Percentiles rank a stretch among this genome's conserved stretches.
Evolutionary conservation across 2,113 vertebrate genomes (phyloP).

Genomic region (Myodes glareolus): DNA sequence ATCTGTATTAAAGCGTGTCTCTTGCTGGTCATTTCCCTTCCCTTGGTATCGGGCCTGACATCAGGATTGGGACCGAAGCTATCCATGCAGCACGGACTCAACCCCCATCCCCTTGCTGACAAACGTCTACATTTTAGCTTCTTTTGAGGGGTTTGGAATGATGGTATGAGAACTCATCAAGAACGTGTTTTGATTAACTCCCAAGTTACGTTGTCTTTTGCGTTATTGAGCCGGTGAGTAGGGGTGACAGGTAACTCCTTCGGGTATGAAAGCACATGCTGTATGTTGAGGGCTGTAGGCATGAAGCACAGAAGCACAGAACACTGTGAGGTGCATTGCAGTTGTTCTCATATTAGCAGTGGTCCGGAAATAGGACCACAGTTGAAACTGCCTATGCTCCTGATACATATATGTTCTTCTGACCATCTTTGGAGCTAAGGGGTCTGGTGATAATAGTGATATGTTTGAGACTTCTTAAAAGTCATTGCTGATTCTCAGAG

Average conservation of each 20-base stretch:
- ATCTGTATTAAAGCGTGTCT: constrained; percentile 39
- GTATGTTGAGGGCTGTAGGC: background rate
- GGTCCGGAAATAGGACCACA: background rate
- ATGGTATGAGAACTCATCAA: background rate
- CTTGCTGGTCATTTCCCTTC: background rate
- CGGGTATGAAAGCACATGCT: background rate
- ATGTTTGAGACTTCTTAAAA: constrained; percentile 71
- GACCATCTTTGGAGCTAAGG: background rate
- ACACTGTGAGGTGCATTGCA: background rate
- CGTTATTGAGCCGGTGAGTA: constrained; percentile 11
- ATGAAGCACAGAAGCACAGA: background rate
- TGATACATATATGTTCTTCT: constrained; percentile 23
- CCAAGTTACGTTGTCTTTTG: background rate
- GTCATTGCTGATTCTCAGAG: constrained; percentile 51
- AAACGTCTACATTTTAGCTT: background rate
- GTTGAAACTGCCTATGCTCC: background rate
- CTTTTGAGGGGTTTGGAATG: background rate
- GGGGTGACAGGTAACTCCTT: background rate
- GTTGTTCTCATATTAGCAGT: constrained; percentile 6
- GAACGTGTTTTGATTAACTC: constrained; percentile 1
- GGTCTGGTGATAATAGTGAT: constrained; percentile 56
- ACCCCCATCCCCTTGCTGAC: background rate
- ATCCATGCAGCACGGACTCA: background rate
- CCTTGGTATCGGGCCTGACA: constrained; percentile 32
- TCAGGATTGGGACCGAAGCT: constrained; percentile 1